Evolutionary conservation across 1,140 invertebrate species (phyloP).

Genomic region (Adoxophyes honmai): DNA sequence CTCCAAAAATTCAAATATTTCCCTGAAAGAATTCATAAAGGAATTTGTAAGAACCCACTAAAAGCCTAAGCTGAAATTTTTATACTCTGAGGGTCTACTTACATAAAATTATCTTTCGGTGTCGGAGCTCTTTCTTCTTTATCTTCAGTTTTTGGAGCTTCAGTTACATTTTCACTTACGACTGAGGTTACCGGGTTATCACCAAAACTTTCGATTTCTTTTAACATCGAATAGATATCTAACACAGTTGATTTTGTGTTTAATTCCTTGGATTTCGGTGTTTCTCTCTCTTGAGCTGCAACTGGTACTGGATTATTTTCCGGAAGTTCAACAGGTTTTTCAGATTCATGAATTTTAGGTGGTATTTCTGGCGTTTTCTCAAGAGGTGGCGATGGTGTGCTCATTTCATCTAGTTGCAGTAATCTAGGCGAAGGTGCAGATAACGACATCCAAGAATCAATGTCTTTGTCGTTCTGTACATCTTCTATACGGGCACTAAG

Average conservation of each 20-base stretch:
- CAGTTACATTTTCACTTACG: conserved; percentile 24
- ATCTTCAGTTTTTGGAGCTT: conserved; percentile 30
- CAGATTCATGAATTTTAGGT: not conserved
- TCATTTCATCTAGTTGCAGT: conserved; percentile 21
- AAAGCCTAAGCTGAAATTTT: too few species aligned
- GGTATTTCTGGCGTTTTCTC: not conserved
- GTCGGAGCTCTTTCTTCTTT: conserved; percentile 38
- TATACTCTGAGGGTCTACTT: conserved; percentile 26
- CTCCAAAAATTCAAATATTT: conserved; percentile 73
- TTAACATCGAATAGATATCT: conserved; percentile 73
- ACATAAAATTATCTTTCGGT: conserved; percentile 69
- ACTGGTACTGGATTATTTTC: conserved; percentile 30
- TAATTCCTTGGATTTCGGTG: conserved; percentile 41
- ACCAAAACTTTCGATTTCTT: conserved; percentile 72
- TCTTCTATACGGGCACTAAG: conserved; percentile 58
- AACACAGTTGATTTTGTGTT: conserved; percentile 61
- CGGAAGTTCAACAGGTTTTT: not conserved
- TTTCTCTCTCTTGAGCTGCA: conserved; percentile 18
- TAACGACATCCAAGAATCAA: conserved; percentile 74
- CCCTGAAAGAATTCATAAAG: conserved; percentile 44
- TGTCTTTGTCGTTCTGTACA: conserved; percentile 69
- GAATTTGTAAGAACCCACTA: too few species aligned
- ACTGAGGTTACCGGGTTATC: conserved; percentile 52
- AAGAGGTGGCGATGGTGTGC: not conserved
- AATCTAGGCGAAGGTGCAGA: conserved; percentile 55